Base-by-base conservation (phyloP, 2,113 vertebrate species). In the Ifrita kowaldi region DNA sequence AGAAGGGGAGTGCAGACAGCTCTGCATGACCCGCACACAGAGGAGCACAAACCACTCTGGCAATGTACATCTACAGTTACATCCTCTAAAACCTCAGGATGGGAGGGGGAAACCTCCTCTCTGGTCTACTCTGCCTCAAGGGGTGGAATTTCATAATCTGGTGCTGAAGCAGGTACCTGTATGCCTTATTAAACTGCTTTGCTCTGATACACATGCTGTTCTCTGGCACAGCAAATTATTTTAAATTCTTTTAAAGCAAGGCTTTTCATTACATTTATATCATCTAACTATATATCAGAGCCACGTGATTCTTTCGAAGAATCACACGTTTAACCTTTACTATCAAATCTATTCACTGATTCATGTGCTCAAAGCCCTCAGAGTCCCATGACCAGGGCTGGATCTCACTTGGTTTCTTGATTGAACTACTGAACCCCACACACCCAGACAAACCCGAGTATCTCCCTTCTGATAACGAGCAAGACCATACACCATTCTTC, bases 21-120 rank as follows among this genome's bases (percentile, higher is more conserved):
- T 7, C 47, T 12, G 33, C 11, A 0, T 4, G 62, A 82, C 82
- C 92, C 0, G 0, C 7, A 26, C 62, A 18, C 42, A 21, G 39
- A 7, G 4, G 16, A 55, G 68, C 41, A 49, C 76, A 78, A 84
- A 55, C 44, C 65, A 2, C 27, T 39, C 69, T 2, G 2, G 23
- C 28, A 33, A 42, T 0, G 4, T 1, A 3, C 41, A 20, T n/a
- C 65, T 82, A 63, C 49, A 81, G 22, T 92, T 84, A 70, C 84
- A 67, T 18, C 73, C 41, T 46, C 41, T 33, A 47, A 86, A 69
- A 35, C 23, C 76, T 84, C 33, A 10, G 28, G 41, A 42, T 20
- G 13, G 26, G 26, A 55, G 21, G 6, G 33, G 27, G 28, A n/a
- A 26, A 1, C 30, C 52, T 57, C 6, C 23, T 50, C 6, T 46